These are phyloP conservation scores for Trissonchulus sp. DNA, from an alignment of 2,888 invertebrate genomes.

Conservation along the genomic window DNA sequence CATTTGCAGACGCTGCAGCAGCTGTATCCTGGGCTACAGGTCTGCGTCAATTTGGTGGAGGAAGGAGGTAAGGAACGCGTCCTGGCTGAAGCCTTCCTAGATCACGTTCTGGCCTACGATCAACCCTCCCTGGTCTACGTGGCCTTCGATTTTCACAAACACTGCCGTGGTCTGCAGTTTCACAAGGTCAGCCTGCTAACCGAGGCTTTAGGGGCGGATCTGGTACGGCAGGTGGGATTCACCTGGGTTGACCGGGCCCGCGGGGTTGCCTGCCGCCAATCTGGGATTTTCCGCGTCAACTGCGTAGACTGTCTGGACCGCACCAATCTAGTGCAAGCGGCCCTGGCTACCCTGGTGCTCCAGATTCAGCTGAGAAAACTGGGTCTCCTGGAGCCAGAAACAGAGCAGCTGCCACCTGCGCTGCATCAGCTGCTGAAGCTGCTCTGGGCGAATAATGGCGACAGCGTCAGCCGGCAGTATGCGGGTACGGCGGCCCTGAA, in stretches of 20 bases:
- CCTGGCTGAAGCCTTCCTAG: constrained; percentile 82
- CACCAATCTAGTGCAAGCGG: constrained; percentile 90
- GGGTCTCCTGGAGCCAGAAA: constrained; percentile 83
- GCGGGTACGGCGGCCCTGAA: constrained; percentile 68
- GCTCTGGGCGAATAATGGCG: constrained; percentile 98
- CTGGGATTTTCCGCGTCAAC: constrained; percentile 88
- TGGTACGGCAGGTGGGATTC: constrained; percentile 29
- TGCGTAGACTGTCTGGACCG: constrained; percentile 97
- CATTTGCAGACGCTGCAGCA: constrained; percentile 76
- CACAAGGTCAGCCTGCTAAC: constrained; percentile 88
- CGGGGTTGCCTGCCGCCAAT: constrained; percentile 77
- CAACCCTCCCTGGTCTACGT: constrained; percentile 75
- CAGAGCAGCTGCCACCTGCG: constrained; percentile 39
- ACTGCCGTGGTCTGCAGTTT: constrained; percentile 96
- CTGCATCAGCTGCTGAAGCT: constrained; percentile 64
- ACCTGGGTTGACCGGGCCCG: constrained; percentile 25
- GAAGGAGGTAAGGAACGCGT: constrained; percentile 84
- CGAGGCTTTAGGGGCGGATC: constrained; percentile 64
- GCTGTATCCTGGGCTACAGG: constrained; percentile 65
- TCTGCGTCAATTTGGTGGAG: constrained; percentile 83
- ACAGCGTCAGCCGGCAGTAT: constrained; percentile 78
- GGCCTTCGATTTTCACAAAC: constrained; percentile 96
- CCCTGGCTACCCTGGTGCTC: constrained; percentile 54
- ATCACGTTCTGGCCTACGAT: constrained; percentile 75
- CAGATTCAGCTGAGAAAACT: constrained; percentile 66